phyloP scores from a whole-genome alignment of 2,797 vertebrate genomes.

The Halcyon smyrnensis region DNA sequence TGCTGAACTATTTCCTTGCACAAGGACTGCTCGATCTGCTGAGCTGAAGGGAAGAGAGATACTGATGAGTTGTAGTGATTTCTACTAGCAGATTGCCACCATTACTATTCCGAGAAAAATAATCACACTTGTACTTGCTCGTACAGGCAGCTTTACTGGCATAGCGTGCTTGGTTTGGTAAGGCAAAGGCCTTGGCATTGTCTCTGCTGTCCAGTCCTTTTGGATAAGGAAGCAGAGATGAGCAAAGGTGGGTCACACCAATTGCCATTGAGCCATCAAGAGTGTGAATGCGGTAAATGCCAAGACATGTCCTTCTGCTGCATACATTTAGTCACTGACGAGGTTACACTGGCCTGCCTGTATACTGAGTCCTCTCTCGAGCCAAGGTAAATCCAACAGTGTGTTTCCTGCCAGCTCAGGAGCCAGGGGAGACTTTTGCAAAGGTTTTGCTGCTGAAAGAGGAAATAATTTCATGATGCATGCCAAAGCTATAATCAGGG shows the following conservation, averaged over 20 bases:
- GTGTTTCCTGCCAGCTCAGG: background rate
- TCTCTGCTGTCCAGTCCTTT: background rate
- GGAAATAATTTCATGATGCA: background rate
- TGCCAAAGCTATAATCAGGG: background rate
- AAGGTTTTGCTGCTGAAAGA: conserved; percentile 35
- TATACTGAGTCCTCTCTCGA: background rate
- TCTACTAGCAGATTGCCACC: background rate
- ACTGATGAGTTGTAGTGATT: background rate
- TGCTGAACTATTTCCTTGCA: background rate
- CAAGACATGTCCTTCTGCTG: background rate
- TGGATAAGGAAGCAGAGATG: background rate
- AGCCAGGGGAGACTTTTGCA: background rate
- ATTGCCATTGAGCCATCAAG: background rate
- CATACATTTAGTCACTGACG: background rate
- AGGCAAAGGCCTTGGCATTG: background rate
- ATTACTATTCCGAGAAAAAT: background rate
- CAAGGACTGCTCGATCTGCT: background rate
- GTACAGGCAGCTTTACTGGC: background rate
- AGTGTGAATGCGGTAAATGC: background rate
- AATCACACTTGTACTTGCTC: background rate
- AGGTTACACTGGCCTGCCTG: background rate
- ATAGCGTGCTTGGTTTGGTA: background rate
- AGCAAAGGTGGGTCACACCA: background rate
- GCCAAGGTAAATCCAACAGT: background rate
- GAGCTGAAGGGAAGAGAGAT: background rate